Evolutionary conservation across 1,140 invertebrate species (phyloP).

Genomic region (Drosophila micromelanica): DNA sequence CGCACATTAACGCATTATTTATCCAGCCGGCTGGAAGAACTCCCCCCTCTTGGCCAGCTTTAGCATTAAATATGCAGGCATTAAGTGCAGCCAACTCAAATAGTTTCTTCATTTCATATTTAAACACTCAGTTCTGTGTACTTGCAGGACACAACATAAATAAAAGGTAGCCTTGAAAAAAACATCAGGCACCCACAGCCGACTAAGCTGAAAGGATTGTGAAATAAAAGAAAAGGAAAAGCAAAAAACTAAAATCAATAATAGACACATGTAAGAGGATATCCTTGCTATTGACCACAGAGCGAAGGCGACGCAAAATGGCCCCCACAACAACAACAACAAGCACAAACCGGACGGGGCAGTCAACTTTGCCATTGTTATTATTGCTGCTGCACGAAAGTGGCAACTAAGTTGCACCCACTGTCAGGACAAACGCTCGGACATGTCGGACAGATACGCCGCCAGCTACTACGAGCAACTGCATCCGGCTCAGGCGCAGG

Average conservation of each 20-base stretch:
- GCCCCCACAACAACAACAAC: constrained; percentile 25
- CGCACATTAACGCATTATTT: constrained; percentile 2
- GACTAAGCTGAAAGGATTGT: constrained; percentile 45
- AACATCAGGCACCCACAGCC: constrained; percentile 20
- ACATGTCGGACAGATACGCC: constrained; percentile 70
- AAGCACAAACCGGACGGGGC: constrained; percentile 39
- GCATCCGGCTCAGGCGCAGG: constrained; percentile 34
- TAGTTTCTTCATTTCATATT: constrained; percentile 34
- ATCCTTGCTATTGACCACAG: constrained; percentile 37
- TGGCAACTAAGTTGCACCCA: constrained; percentile 16
- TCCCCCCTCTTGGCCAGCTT: background rate
- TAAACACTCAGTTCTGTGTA: constrained; percentile 34
- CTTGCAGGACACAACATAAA: constrained; percentile 56
- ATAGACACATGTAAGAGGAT: constrained; percentile 71
- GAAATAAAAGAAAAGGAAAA: constrained; percentile 19
- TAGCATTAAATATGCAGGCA: constrained; percentile 38
- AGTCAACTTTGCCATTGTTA: constrained; percentile 49
- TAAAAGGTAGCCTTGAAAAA: constrained; percentile 47
- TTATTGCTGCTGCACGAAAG: constrained; percentile 46
- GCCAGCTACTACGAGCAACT: constrained; percentile 72
- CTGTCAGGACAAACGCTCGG: too few relatives aligned
- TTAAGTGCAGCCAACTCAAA: constrained; percentile 28
- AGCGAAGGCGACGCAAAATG: constrained; percentile 54
- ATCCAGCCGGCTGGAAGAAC: background rate
- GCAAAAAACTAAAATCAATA: constrained; percentile 69